Base-by-base conservation (phyloP, 2,888 invertebrate species). In the Embidobia sp. region DNA sequence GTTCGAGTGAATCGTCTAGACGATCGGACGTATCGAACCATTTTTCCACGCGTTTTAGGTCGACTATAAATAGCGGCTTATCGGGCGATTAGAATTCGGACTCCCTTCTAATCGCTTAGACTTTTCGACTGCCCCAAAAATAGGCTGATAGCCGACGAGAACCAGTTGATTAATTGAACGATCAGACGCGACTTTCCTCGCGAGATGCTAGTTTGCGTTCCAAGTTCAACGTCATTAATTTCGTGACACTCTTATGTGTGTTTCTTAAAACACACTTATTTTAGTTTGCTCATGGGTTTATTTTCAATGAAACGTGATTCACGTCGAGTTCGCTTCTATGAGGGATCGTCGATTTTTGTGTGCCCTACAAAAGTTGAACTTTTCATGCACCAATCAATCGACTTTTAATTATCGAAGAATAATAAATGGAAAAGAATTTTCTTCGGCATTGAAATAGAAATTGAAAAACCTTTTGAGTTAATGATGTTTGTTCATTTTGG, bases 1-100 rank as follows among this genome's bases (percentile, higher is more conserved):
- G 72, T 57, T 72, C 61, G 55, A 51, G 48, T 55, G 53, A 55
- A 66, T 40, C 8, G 67, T 67, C 77, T 64, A 72, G 73, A 72
- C 67, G 63, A 73, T 73, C 42, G 72, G 55, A 61, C 61, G 61
- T 61, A 61, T 70, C 35, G 51, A 61, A 73, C 48, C 37, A 64
- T 73, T 63, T 64, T 72, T 46, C 37, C 55, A 37, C 48, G 31
- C 15, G 31, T 69, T 69, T 69, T 42, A 59, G 69, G 59, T 69
- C 69, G 49, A 6, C 42, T 61, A 61, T 57, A 44, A 70, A 69
- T 69, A 69, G 7, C 10, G 15, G 42, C 57, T 59, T 69, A 59
- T 59, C 69, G 40, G 49, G 7, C 19, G 33, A 37, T 37, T 48
- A 35, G 48, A 48, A 6, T 67, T 33, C 22, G 10, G 19, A n/a